A percentile compares a stretch with the other conserved stretches of the same genome.
Conservation (phyloP, 2,888 invertebrate genomes). For the Galerucella nymphaeae region DNA sequence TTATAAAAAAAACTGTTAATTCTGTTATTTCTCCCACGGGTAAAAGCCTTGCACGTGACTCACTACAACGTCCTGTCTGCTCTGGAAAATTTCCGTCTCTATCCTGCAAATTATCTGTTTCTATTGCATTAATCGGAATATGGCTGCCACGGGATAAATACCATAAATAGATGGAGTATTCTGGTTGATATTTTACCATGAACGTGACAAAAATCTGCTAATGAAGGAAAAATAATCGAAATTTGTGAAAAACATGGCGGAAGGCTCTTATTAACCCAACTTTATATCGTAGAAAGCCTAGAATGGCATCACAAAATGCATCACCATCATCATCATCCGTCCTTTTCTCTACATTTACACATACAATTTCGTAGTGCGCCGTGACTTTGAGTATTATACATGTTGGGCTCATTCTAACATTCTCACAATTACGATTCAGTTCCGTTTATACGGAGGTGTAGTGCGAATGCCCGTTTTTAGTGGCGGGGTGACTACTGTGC, state of each 20-base stretch:
- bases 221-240: too few relatives aligned
- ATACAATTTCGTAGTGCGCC: slow-evolving; percentile 46
- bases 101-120: too few relatives aligned
- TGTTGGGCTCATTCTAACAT: slow-evolving; percentile 32
- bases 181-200: too few relatives aligned
- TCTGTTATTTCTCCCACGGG: too few relatives aligned
- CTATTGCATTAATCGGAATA: too few relatives aligned
- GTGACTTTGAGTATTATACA: slow-evolving; percentile 29
- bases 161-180: too few relatives aligned
- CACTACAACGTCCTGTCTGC: too few relatives aligned
- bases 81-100: too few relatives aligned
- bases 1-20: too few relatives aligned
- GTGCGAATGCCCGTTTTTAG: slow-evolving; percentile 51
- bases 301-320: neutral
- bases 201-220: too few relatives aligned
- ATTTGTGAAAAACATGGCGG: neutral
- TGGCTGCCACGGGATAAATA: too few relatives aligned
- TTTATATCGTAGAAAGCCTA: neutral
- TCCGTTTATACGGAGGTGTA: slow-evolving; percentile 54
- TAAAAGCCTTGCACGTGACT: too few relatives aligned
- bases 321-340: neutral
- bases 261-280: neutral
- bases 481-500: slow-evolving; percentile 38
- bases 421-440: slow-evolving; percentile 47
- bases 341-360: neutral